Evolutionary conservation across 30 jellyfish, hydroid and myxozoan genomes (phyloP), one percentile per base, ranked within the genome.

Genomic region (Phacellophora camtschatica): DNA sequence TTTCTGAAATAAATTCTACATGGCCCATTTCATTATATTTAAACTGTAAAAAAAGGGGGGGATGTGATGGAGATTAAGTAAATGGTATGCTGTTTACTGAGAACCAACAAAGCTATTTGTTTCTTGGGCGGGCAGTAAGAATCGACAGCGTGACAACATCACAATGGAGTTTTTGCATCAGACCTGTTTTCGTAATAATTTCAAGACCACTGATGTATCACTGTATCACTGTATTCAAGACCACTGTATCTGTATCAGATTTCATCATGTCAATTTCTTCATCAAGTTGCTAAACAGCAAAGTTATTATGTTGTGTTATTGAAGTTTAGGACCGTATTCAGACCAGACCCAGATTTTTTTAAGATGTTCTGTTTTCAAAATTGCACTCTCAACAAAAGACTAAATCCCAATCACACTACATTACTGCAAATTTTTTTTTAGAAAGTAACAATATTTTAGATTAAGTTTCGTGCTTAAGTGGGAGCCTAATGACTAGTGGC

Each of bases 261-360:
- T n/a, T n/a, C n/a, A n/a, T n/a, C 24, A 43, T 33, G 72, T 74
- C 87, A 29, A 78, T 74, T 74, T 74, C 87, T 24, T 74, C 87
- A 2, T 43, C 77, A 23, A 74, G 87, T 12, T 74, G 87, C 77
- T 74, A 77, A 74, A 74, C 87, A 53, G 78, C 55, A 22, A 74
- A 74, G 87, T 74, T 74, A 0, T 3, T 46, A 46, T 46, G 61
- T 46, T 11, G 20, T 46, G 61, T 46, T 46, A 46, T 46, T 46
- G 61, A 27, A 46, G 5, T 46, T 11, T 46, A 27, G n/a, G 61
- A 46, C 61, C 61, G 10, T 0, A 10, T 5, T 46, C 20, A 0
- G n/a, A n/a, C n/a, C n/a, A n/a, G 28, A 15, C 61, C n/a, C 61
- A 46, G 61, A 15, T 46, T 28, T 10, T 8, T 46, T 2, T 15